Conservation (phyloP, 1,140 invertebrate species). For the Atopsyche davidsoni region DNA sequence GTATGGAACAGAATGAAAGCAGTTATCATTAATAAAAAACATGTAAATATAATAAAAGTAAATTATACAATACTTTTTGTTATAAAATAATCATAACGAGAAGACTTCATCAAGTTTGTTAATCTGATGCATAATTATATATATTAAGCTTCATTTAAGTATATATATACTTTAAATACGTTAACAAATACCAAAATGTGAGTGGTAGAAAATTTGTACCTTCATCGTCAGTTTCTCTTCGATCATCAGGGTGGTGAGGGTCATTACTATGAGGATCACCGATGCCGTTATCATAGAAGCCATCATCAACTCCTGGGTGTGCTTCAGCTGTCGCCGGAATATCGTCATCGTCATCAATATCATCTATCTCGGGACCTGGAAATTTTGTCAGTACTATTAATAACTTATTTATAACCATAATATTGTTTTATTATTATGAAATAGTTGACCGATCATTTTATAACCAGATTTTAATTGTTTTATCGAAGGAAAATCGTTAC, state of each 20-base stretch:
- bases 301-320: slow-evolving; percentile 49
- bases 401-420: too few relatives aligned
- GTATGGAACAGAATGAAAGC: too few relatives aligned
- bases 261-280: slow-evolving; percentile 4
- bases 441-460: too few relatives aligned
- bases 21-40: too few relatives aligned
- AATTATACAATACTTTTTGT: not conserved
- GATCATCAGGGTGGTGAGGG: slow-evolving; percentile 3
- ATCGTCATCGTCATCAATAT: slow-evolving; percentile 16
- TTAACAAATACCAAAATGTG: not conserved
- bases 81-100: not conserved
- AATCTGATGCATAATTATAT: not conserved
- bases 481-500: too few relatives aligned
- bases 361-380: slow-evolving; percentile 27
- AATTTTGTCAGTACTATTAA: too few relatives aligned
- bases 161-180: not conserved
- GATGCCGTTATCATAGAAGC: slow-evolving; percentile 50
- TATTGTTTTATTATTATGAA: too few relatives aligned
- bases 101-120: not conserved
- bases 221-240: slow-evolving; percentile 8
- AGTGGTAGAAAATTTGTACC: not conserved
- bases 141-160: not conserved
- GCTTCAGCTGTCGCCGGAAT: slow-evolving; percentile 12
- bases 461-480: too few relatives aligned
- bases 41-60: not conserved